These are phyloP conservation scores for Kradibia gibbosae DNA, from an alignment of 1,140 invertebrate genomes.

Conservation along the genomic window DNA sequence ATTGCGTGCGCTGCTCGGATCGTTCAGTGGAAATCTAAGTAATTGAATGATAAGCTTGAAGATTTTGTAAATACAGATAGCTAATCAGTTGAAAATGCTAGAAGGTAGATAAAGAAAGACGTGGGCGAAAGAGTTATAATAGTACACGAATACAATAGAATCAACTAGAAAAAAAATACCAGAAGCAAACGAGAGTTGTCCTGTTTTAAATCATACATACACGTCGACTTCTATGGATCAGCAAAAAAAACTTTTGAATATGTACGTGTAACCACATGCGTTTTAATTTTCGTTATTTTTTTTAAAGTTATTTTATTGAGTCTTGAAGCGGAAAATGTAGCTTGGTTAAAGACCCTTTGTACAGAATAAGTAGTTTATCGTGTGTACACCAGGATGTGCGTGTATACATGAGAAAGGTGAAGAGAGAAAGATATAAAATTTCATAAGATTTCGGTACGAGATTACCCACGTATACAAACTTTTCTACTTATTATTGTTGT, in stretches of 20 bases:
- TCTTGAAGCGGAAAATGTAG: conserved; percentile 25
- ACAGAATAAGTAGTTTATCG: background rate
- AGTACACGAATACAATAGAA: no score
- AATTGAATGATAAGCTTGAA: conserved; percentile 44
- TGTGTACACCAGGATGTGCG: background rate
- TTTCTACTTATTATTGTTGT: conserved; percentile 21
- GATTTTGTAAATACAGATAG: background rate
- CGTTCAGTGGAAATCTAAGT: conserved; percentile 30
- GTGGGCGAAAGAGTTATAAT: no score
- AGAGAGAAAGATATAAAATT: background rate
- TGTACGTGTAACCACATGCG: no score
- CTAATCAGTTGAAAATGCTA: no score
- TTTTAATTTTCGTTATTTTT: background rate
- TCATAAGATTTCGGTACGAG: conserved; percentile 34
- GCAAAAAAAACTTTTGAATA: conserved; percentile 16
- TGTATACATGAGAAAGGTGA: background rate
- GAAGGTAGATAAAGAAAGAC: no score
- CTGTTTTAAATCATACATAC: background rate
- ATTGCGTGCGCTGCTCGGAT: conserved; percentile 2
- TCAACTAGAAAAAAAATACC: no score
- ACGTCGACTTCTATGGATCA: background rate
- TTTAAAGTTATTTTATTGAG: conserved; percentile 23
- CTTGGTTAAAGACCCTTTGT: background rate
- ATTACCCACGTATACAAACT: conserved; percentile 19
- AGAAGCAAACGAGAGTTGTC: no score